These are phyloP conservation scores for Drosophila bifasciata DNA, from an alignment of 1,140 invertebrate genomes.

Conservation along the genomic window DNA sequence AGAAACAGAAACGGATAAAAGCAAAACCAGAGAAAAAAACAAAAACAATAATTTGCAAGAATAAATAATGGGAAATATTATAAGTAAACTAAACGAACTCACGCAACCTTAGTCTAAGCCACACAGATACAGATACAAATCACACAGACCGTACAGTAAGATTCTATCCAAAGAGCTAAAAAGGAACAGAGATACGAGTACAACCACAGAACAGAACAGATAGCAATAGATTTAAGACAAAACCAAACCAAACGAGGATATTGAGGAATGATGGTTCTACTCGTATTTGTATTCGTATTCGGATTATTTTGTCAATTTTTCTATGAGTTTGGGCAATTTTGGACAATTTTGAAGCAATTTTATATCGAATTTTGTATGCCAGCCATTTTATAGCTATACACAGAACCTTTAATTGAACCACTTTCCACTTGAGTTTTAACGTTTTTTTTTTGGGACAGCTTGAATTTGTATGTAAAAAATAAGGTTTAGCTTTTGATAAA, in stretches of 20 bases:
- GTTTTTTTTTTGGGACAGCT: slow-evolving; percentile 27
- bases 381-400: slow-evolving; percentile 24
- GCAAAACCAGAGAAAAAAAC: slow-evolving; percentile 42
- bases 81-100: slow-evolving; percentile 52
- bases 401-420: slow-evolving; percentile 28
- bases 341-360: slow-evolving; percentile 39
- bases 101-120: slow-evolving; percentile 68
- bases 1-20: slow-evolving; percentile 18
- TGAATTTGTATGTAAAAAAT: slow-evolving; percentile 26
- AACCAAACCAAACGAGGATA: slow-evolving; percentile 18
- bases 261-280: not conserved
- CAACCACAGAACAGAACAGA: slow-evolving; percentile 29
- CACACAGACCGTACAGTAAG: slow-evolving; percentile 55
- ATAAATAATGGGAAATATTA: slow-evolving; percentile 32
- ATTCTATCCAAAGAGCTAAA: slow-evolving; percentile 51
- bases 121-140: slow-evolving; percentile 40
- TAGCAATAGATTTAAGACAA: slow-evolving; percentile 54
- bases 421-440: slow-evolving; percentile 35
- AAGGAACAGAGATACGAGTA: slow-evolving; percentile 22
- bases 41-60: slow-evolving; percentile 44
- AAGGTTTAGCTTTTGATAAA: slow-evolving; percentile 78
- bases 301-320: not conserved
- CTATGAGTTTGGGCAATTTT: slow-evolving; percentile 23
- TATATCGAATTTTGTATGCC: slow-evolving; percentile 59
- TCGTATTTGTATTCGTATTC: slow-evolving; percentile 13